Conservation (phyloP, 2,797 vertebrate genomes). For the Coracias cyanogaster region DNA sequence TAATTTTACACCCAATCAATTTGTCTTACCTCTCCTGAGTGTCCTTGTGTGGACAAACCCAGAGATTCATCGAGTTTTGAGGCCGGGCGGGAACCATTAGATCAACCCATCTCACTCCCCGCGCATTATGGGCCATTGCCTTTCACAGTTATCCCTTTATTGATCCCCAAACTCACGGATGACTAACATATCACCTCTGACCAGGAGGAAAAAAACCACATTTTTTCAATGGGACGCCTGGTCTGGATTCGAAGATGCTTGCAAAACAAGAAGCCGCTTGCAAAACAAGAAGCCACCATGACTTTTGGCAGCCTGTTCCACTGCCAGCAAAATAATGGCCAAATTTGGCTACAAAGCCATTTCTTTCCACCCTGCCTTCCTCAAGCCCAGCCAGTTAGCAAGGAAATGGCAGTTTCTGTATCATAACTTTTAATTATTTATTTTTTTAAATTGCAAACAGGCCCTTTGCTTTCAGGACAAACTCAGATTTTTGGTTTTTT, state of each 20-base stretch:
- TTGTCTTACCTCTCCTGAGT: conserved; percentile 73
- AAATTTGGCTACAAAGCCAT: not conserved
- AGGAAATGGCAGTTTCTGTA: not conserved
- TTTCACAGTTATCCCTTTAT: not conserved
- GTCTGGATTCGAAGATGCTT: not conserved
- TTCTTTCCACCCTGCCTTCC: not conserved
- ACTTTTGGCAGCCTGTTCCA: not conserved
- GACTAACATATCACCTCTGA: not conserved
- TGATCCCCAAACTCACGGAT: conserved; percentile 33
- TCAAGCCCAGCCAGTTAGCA: not conserved
- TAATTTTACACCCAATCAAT: conserved; percentile 75
- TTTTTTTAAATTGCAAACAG: not conserved
- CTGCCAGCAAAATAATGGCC: not conserved
- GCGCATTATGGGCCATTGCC: not conserved
- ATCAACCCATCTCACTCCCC: not conserved
- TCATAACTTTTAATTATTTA: not conserved
- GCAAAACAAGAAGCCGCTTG: not conserved
- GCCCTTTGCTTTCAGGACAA: not conserved
- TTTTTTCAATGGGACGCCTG: fast-evolving
- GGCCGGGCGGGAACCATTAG: conserved; percentile 13
- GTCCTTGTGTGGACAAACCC: conserved; percentile 60
- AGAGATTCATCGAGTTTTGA: conserved; percentile 41
- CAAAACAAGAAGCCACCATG: not conserved
- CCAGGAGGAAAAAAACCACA: too few species aligned
- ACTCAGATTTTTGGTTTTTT: not conserved